Evolutionary conservation across 1,140 invertebrate species (phyloP), one percentile per base, ranked within the genome.

Genomic region (Zaprionus inermis): DNA sequence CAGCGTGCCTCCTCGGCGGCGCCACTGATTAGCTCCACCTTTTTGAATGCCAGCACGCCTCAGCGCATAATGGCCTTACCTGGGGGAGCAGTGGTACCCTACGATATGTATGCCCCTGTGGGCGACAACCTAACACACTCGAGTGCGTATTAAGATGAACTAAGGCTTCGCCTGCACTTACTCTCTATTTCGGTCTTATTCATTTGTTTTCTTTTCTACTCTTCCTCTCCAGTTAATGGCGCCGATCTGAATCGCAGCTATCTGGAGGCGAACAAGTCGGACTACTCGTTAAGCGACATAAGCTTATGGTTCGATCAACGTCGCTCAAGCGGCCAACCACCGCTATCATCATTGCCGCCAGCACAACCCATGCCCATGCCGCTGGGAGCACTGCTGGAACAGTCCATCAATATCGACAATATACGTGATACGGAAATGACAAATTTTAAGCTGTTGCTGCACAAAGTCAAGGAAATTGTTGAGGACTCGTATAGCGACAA

Each of bases 401-500:
- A 82, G 28, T 79, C 63, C 0, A 20, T 70, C 11, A 60, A 57
- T 57, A 51, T 64, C 59, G 78, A 58, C n/a, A 44, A 44, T 61
- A 61, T 71, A 57, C 77, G 81, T 9, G 85, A 91, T 28, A 90
- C 82, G 18, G 88, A 92, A 67, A 92, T 92, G 91, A 63, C 71
- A 0, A 92, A 92, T 41, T 92, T 92, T 20, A 90, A 85, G 56
- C 58, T 82, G 54, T 60, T 92, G 64, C 67, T 92, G 32, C 64
- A 84, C 64, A 91, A 92, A 74, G 91, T 92, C 12, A 92, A 86
- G 52, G 91, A 92, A 59, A 92, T 92, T 49, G 89, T 92, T 2
- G 91, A 92, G 44, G 91, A 92, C 22, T 92, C 91, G 5, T 92
- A 91, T 16, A 92, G 91, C 60, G 91, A 92, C 72, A 92, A 92